Percentiles rank a stretch among this genome's conserved stretches.
Conservation (phyloP, 2,888 invertebrate genomes). For the Tridacna gigas region DNA sequence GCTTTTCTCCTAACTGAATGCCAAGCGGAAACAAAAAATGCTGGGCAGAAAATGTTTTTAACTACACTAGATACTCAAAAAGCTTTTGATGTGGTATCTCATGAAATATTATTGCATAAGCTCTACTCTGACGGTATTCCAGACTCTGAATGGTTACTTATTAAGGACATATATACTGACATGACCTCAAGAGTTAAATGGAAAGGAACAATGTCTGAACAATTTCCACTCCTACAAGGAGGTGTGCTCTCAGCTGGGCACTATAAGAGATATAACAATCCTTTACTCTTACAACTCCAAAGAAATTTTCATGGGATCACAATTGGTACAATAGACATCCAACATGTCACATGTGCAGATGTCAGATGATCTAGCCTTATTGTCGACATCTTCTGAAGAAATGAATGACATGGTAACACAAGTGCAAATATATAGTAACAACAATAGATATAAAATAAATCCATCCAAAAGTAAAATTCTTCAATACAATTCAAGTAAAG, state of each 20-base stretch:
- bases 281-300: background rate
- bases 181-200: background rate
- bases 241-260: background rate
- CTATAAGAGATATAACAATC: slow-evolving; percentile 8
- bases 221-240: background rate
- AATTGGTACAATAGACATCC: background rate
- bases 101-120: no score
- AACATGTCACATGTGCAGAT: background rate
- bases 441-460: background rate
- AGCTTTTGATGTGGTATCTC: no score
- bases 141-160: background rate
- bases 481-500: slow-evolving; percentile 1
- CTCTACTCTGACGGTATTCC: no score
- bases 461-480: background rate
- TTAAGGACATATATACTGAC: background rate
- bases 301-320: background rate
- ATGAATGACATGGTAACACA: background rate
- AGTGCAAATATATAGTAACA: background rate
- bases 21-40: no score
- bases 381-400: background rate
- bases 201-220: background rate
- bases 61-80: slow-evolving; percentile 24
- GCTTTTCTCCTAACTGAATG: no score
- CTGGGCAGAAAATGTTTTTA: background rate
- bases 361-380: background rate